A percentile compares a stretch with the other conserved stretches of the same genome.
These are phyloP conservation scores for Cryptotermes secundus DNA, from an alignment of 1,140 invertebrate species.

Conservation along the genomic window DNA sequence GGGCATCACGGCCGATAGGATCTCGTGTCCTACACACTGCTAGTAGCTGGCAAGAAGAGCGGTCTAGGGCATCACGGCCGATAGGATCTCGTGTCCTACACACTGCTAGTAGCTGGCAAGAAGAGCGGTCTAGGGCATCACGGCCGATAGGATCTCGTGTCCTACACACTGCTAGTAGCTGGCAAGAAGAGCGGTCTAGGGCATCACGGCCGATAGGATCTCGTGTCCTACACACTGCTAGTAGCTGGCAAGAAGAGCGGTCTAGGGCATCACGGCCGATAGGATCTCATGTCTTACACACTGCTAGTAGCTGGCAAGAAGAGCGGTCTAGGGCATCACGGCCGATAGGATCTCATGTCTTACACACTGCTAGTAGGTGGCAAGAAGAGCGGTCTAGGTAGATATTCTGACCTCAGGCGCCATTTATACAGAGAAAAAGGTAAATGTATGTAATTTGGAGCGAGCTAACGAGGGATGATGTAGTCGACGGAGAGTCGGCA, in stretches of 20 bases:
- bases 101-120: neutral
- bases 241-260: neutral
- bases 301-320: neutral
- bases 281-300: neutral
- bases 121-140: too few relatives aligned
- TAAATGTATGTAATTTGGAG: constrained; percentile 13
- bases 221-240: neutral
- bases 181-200: neutral
- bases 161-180: neutral
- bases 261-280: too few relatives aligned
- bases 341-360: neutral
- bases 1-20: too few relatives aligned
- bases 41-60: neutral
- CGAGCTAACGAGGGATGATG: neutral
- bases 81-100: neutral
- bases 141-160: neutral
- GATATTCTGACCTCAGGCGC: neutral
- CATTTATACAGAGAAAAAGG: neutral
- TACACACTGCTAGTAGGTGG: neutral
- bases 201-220: too few relatives aligned
- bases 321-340: too few relatives aligned
- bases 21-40: neutral
- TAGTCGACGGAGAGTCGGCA: neutral
- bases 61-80: too few relatives aligned
- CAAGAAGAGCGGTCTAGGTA: neutral